A percentile compares a stretch with the other conserved stretches of the same genome.
These are phyloP conservation scores for Diaprepes abbreviatus DNA, from an alignment of 2,888 invertebrate species.

Conservation along the genomic window DNA sequence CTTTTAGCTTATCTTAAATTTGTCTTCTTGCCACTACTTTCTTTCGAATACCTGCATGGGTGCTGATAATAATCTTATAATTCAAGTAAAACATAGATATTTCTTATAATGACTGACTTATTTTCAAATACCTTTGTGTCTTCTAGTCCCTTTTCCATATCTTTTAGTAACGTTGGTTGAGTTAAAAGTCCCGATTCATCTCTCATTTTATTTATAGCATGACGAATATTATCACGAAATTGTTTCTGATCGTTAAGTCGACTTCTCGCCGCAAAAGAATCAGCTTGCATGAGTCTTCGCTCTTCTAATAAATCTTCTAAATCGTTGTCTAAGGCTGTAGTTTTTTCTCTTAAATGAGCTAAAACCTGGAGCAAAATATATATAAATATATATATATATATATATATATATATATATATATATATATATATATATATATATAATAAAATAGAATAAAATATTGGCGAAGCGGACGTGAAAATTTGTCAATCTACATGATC, in stretches of 20 bases:
- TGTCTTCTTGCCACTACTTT: too few species aligned
- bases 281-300: conserved; percentile 45
- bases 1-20: too few species aligned
- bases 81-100: too few species aligned
- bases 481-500: too few species aligned
- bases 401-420: too few species aligned
- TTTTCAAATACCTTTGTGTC: conserved; percentile 33
- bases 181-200: conserved; percentile 70
- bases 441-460: too few species aligned
- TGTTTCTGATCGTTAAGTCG: conserved; percentile 64
- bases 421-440: too few species aligned
- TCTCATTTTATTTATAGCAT: conserved; percentile 65
- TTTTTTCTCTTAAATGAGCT: conserved; percentile 71
- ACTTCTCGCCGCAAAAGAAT: background rate
- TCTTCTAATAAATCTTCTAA: conserved; percentile 55
- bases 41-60: too few species aligned
- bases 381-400: too few species aligned
- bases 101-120: too few species aligned
- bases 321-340: conserved; percentile 64
- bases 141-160: conserved; percentile 66
- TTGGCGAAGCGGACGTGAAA: too few species aligned
- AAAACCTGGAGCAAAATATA: conserved; percentile 54
- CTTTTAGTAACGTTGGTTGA: conserved; percentile 67
- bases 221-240: conserved; percentile 66
- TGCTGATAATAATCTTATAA: too few species aligned